Evolutionary conservation across 2,113 vertebrate genomes (phyloP), one percentile per base, ranked within the genome.

Genomic region (Nycticorax nycticorax): DNA sequence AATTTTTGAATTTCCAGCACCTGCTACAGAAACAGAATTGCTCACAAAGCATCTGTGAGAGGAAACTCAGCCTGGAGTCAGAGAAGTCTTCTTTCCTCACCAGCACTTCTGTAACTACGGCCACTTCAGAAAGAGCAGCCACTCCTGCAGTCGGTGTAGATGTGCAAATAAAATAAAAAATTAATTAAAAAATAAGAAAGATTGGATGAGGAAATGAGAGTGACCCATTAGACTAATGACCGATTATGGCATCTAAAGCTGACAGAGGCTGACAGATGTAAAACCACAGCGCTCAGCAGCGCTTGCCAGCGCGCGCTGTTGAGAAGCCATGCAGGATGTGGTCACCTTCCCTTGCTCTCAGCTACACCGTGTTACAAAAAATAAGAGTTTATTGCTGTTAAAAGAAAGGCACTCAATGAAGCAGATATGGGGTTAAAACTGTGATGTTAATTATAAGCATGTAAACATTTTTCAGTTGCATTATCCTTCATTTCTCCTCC

Each of bases 21-120:
- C 79, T 93, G 66, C 57, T 66, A 66, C n/a, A 50, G 82, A 90
- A 93, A 60, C 48, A 89, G 43, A 73, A 28, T 24, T 93, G 39
- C 64, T 90, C 57, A 22, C 41, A 64, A 83, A 92, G 85, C 59
- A 89, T 57, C 92, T 88, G 74, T 83, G 88, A 90, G 24, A 63
- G 68, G 80, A 79, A 93, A 78, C 17, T 72, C 57, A 73, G 15
- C 57, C 26, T 80, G 53, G 39, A 79, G 27, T 75, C 85, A 76
- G 66, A 66, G 35, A 19, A 56, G 7, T 39, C n/a, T 32, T 45
- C 28, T 79, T 71, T 68, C 63, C 53, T 66, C 20, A n/a, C 41
- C 53, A 66, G 2, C 32, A 50, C 45, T 72, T 62, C 50, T 83
- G 28, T 23, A 82, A 13, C 39, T 72, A 20, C 17, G 43, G 12